Conservation (phyloP, 2,797 vertebrate species). For the Crocidura indochinensis region DNA sequence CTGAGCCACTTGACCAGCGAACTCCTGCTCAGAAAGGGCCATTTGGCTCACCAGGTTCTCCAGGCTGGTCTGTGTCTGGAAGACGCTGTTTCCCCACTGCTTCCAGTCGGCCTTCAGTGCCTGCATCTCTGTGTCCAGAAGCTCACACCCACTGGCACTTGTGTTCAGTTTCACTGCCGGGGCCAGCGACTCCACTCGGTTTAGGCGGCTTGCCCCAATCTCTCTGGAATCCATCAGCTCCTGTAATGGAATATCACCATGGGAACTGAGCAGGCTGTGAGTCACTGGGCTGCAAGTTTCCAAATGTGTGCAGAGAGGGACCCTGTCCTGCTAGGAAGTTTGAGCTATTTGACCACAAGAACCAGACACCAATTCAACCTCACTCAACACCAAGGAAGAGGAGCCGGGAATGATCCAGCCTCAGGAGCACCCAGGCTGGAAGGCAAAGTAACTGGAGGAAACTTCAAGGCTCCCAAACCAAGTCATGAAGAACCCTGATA, state of each 20-base stretch:
- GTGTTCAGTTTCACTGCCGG: conserved; percentile 93
- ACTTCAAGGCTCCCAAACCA: rapidly evolving
- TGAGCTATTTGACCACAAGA: neutral
- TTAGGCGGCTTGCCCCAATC: conserved; percentile 94
- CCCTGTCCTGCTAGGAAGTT: conserved; percentile 65
- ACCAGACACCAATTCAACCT: neutral
- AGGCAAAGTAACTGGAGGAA: neutral
- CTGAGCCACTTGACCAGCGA: no score
- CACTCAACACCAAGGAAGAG: neutral
- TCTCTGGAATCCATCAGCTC: conserved; percentile 96
- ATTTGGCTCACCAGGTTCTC: no score
- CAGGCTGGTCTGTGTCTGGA: no score
- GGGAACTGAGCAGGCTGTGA: conserved; percentile 84
- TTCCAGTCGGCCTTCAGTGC: no score
- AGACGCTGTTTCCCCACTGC: no score
- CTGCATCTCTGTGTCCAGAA: no score
- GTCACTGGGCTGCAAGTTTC: conserved; percentile 73
- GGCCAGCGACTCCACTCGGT: conserved; percentile 93
- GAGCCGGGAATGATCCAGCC: neutral
- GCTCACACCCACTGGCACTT: conserved; percentile 93
- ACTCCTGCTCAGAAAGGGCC: no score
- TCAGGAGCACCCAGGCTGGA: neutral
- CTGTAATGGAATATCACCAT: conserved; percentile 92
- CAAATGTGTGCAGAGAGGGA: conserved; percentile 58
- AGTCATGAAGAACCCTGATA: neutral